Conservation (phyloP, 2,797 vertebrate genomes). For the Masticophis lateralis region DNA sequence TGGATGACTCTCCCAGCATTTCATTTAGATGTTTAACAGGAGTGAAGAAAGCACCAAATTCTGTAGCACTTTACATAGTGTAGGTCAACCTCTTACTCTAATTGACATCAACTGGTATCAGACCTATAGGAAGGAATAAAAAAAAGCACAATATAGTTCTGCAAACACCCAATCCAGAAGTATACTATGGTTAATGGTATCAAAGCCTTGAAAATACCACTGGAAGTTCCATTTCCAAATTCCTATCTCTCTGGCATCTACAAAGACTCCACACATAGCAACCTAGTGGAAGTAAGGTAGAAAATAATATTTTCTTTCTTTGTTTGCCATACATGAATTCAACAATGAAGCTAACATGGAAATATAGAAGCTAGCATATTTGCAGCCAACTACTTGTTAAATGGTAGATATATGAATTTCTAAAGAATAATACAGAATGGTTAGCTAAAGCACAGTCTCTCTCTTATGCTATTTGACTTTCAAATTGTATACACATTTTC, state of each 20-base stretch:
- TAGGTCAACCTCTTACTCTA: background rate
- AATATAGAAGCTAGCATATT: background rate
- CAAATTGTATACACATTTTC: background rate
- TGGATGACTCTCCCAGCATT: background rate
- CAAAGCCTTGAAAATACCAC: background rate
- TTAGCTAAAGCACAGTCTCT: background rate
- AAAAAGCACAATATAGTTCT: background rate
- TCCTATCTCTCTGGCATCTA: background rate
- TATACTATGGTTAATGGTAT: background rate
- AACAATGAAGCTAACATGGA: constrained; percentile 15
- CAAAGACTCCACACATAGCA: background rate
- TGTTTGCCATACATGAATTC: background rate
- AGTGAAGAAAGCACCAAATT: background rate
- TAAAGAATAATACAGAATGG: constrained; percentile 18
- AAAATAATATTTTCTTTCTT: background rate
- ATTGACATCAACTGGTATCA: background rate
- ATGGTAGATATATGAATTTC: background rate
- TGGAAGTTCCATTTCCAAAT: background rate
- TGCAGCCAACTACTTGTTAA: background rate
- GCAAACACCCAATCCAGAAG: background rate
- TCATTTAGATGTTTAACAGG: background rate
- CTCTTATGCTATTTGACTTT: constrained; percentile 21
- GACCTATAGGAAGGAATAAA: background rate
- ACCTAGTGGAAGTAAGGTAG: background rate
- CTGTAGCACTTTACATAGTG: background rate